Evolutionary conservation across 2,113 vertebrate species (phyloP), one percentile per base, ranked within the genome.

Genomic region (Gallinago jamesoni): DNA sequence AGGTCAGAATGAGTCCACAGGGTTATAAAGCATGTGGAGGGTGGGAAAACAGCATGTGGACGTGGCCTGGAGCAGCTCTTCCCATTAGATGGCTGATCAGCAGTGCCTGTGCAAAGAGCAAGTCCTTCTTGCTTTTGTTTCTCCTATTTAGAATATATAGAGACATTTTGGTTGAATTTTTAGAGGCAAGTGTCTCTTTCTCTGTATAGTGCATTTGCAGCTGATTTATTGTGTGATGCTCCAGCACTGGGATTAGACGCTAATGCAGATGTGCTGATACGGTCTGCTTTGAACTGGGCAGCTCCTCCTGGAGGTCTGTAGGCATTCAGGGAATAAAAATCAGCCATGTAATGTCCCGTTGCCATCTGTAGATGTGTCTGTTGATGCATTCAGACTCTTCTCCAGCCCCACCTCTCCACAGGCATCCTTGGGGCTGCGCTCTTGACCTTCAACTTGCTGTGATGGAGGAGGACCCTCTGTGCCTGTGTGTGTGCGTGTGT

Each of bases 1-100:
- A 39, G 84, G 73, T 60, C 50, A 35, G 53, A 45, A n/a, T 56
- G 90, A 66, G 27, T n/a, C 27, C 27, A 31, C 0, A 1, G 52
- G 43, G 72, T 15, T 75, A 2, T 12, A 21, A n/a, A 37, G n/a
- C 55, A 8, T 1, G 1, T 3, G 22, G 50, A 81, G 48, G 39
- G 20, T n/a, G 55, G 48, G 74, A 33, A n/a, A 33, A 9, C 56
- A 17, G 53, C 2, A 2, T 6, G 39, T 7, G 3, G 67, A 47
- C 55, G 66, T 63, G 75, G 39, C 33, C 48, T 19, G 52, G 24
- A 56, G 47, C 52, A 62, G 70, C 57, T 78, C 37, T 63, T 52
- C 48, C n/a, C 14, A 0, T 6, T 55, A 9, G 0, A 0, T 50
- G 63, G 56, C 82, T 41, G 69, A 60, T 15, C 0, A 4, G 67